phyloP scores from a whole-genome alignment of 2,113 vertebrate species.

The Dicerorhinus sumatrensis region DNA sequence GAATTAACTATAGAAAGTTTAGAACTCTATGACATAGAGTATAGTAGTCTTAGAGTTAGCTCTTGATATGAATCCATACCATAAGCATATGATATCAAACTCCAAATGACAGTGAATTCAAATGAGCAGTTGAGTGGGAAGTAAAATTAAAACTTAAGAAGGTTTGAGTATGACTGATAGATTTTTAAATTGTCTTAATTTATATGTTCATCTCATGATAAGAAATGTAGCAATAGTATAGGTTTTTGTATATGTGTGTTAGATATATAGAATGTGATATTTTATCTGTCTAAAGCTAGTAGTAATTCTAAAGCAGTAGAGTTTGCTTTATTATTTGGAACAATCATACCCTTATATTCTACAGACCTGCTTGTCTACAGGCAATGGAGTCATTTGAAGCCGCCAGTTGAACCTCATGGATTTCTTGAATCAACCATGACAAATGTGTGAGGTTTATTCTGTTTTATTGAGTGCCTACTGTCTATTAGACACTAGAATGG shows the following conservation, averaged over 20 bases:
- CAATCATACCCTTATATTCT: background rate
- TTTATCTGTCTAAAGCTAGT: background rate
- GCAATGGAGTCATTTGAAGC: background rate
- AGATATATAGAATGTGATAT: background rate
- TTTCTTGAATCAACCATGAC: background rate
- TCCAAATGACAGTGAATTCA: background rate
- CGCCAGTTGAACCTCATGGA: background rate
- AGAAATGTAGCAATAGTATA: background rate
- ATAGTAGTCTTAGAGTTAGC: background rate
- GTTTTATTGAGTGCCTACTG: background rate
- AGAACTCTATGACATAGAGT: background rate
- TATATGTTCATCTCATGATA: background rate
- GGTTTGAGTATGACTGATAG: background rate
- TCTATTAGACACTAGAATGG: background rate
- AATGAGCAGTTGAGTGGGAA: background rate
- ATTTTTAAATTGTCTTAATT: background rate
- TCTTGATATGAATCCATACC: background rate
- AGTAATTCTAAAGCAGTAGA: background rate
- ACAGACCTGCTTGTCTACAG: background rate
- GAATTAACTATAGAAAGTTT: background rate
- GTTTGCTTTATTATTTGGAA: background rate
- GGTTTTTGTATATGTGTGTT: background rate
- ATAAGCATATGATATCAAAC: background rate
- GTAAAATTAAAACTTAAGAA: constrained; percentile 17
- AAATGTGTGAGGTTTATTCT: background rate